These are phyloP conservation scores for Lynx canadensis DNA, from an alignment of 2,113 vertebrate species.

Conservation along the genomic window DNA sequence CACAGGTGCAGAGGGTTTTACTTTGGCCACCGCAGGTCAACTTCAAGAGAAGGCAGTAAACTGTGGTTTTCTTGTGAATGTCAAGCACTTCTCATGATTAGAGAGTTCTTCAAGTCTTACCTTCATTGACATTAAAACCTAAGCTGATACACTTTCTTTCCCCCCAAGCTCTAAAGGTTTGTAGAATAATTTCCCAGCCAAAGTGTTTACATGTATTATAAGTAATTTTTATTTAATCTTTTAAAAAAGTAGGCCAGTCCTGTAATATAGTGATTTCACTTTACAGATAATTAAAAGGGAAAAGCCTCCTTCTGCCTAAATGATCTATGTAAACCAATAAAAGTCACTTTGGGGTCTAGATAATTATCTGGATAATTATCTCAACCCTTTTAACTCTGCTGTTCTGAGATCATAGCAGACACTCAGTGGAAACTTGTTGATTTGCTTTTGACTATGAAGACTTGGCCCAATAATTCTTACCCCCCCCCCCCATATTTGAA, in stretches of 20 bases:
- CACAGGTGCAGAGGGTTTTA: background rate
- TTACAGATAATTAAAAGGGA: conserved; percentile 68
- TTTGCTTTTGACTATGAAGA: conserved; percentile 49
- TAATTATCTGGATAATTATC: conserved; percentile 71
- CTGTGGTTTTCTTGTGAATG: background rate
- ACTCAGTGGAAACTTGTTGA: background rate
- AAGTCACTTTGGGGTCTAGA: conserved; percentile 57
- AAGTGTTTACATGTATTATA: conserved; percentile 39
- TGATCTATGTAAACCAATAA: conserved; percentile 71
- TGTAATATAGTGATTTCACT: conserved; percentile 50
- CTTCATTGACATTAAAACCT: background rate
- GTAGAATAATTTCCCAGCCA: background rate
- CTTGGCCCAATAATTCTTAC: background rate
- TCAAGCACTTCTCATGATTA: background rate
- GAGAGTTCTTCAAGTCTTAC: background rate
- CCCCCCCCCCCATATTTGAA: background rate
- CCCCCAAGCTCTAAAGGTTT: background rate
- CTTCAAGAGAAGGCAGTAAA: background rate
- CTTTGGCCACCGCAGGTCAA: background rate
- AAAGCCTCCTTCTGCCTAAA: conserved; percentile 62
- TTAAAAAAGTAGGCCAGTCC: conserved; percentile 31
- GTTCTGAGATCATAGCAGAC: conserved; percentile 10
- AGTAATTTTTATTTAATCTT: conserved; percentile 65
- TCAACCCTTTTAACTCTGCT: conserved; percentile 37
- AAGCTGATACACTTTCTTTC: background rate